phyloP scores from a whole-genome alignment of 2,797 vertebrate genomes.

The Loris lydekkerianus region DNA sequence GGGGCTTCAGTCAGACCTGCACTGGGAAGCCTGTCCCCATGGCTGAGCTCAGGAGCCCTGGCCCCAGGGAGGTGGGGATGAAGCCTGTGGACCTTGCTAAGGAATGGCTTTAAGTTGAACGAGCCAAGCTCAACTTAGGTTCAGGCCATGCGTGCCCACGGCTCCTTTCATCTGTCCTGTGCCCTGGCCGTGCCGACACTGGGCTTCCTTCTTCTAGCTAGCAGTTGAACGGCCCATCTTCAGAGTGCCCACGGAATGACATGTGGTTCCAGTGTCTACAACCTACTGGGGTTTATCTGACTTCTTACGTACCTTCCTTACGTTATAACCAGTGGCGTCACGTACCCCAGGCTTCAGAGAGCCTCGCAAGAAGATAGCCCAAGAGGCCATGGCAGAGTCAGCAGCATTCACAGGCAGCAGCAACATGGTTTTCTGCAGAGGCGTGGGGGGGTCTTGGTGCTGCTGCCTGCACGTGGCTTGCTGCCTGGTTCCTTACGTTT shows the following conservation, averaged over 20 bases:
- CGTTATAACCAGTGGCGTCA: background rate
- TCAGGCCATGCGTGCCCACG: background rate
- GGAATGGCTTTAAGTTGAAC: background rate
- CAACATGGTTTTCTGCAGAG: background rate
- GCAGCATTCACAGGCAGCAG: background rate
- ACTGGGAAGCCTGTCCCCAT: background rate
- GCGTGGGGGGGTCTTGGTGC: rapidly evolving
- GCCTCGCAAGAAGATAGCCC: background rate
- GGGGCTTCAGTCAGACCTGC: background rate
- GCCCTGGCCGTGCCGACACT: background rate
- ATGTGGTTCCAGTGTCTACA: background rate
- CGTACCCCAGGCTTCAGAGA: background rate
- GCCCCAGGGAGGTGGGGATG: background rate
- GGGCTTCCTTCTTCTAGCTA: background rate
- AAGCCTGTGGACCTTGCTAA: background rate
- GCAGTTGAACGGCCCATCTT: background rate
- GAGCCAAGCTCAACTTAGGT: background rate
- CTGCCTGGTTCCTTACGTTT: background rate
- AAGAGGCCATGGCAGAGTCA: rapidly evolving
- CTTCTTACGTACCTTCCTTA: background rate
- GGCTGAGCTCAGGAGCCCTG: background rate
- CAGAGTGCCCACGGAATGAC: background rate
- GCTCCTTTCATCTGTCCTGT: background rate
- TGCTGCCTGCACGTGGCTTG: background rate
- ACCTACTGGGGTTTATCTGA: background rate